phyloP scores from a whole-genome alignment of 2,888 invertebrate genomes.

The Cremastinae sp. region DNA sequence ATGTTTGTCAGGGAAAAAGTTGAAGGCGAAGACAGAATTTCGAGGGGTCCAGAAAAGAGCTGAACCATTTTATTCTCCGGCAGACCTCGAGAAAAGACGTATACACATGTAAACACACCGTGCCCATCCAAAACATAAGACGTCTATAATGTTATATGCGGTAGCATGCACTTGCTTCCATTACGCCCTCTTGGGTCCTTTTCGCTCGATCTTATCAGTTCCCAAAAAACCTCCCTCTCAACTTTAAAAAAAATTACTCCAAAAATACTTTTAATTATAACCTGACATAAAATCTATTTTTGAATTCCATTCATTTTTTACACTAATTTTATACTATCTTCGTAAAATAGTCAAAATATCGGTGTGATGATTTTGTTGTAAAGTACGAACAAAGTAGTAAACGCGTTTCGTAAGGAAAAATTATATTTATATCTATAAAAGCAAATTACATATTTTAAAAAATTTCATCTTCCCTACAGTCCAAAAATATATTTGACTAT shows the following conservation, averaged over 20 bases:
- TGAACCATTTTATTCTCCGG: constrained; percentile 26
- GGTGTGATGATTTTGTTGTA: too few species aligned
- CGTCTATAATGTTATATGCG: background rate
- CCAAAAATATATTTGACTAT: too few species aligned
- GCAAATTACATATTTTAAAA: too few species aligned
- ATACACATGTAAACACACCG: constrained; percentile 45
- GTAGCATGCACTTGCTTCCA: constrained; percentile 31
- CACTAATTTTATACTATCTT: too few species aligned
- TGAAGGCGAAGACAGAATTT: constrained; percentile 1
- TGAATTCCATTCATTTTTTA: too few species aligned
- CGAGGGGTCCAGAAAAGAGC: constrained; percentile 36
- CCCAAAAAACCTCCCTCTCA: background rate
- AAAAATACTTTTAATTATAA: background rate
- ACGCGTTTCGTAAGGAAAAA: too few species aligned
- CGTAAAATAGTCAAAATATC: too few species aligned
- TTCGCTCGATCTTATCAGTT: background rate
- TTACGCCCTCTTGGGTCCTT: constrained; percentile 3
- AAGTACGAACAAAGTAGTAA: too few species aligned
- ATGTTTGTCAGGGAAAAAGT: background rate
- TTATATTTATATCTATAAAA: too few species aligned
- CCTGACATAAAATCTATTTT: too few species aligned
- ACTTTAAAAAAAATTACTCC: background rate
- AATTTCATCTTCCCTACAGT: too few species aligned
- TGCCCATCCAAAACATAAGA: constrained; percentile 31
- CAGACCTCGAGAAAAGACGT: constrained; percentile 10